Percentiles rank a stretch among this genome's conserved stretches.
These are phyloP conservation scores for Argyresthia goedartella DNA, from an alignment of 2,888 invertebrate genomes.

Conservation along the genomic window DNA sequence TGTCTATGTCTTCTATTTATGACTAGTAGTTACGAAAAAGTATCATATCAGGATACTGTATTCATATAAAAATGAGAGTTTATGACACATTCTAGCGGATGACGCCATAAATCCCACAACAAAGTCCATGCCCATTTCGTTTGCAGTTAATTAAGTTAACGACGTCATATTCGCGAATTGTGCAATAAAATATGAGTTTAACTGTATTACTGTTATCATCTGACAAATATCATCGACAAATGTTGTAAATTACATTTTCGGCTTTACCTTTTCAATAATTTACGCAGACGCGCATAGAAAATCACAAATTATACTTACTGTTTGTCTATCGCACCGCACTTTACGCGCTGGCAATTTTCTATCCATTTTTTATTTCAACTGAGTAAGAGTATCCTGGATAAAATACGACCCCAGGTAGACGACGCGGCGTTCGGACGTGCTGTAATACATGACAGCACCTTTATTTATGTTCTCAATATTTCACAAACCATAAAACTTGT, in stretches of 20 bases:
- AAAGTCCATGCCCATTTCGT: conserved; percentile 17
- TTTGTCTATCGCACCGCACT: too few relatives aligned
- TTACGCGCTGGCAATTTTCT: conserved; percentile 38
- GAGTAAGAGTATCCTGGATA: conserved; percentile 49
- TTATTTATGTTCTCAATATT: conserved; percentile 68
- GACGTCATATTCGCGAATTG: conserved; percentile 30
- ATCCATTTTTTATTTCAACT: conserved; percentile 43
- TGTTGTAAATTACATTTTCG: too few relatives aligned
- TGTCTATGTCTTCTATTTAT: too few relatives aligned
- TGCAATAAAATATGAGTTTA: conserved; percentile 26
- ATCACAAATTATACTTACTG: too few relatives aligned
- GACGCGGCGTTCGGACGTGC: conserved; percentile 42
- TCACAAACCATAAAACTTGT: conserved; percentile 67
- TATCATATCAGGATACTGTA: too few relatives aligned
- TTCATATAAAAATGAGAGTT: not conserved
- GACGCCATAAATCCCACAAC: conserved; percentile 1
- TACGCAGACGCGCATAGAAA: too few relatives aligned
- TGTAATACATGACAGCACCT: conserved; percentile 58
- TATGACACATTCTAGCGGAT: not conserved
- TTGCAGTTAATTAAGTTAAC: conserved; percentile 41
- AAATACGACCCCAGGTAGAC: conserved; percentile 54
- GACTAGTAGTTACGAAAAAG: too few relatives aligned
- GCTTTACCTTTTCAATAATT: too few relatives aligned
- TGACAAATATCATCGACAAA: too few relatives aligned
- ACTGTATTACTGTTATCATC: too few relatives aligned